A percentile compares a stretch with the other conserved stretches of the same genome.
Evolutionary conservation across 2,113 vertebrate genomes (phyloP).

Genomic region (Vulpes vulpes): DNA sequence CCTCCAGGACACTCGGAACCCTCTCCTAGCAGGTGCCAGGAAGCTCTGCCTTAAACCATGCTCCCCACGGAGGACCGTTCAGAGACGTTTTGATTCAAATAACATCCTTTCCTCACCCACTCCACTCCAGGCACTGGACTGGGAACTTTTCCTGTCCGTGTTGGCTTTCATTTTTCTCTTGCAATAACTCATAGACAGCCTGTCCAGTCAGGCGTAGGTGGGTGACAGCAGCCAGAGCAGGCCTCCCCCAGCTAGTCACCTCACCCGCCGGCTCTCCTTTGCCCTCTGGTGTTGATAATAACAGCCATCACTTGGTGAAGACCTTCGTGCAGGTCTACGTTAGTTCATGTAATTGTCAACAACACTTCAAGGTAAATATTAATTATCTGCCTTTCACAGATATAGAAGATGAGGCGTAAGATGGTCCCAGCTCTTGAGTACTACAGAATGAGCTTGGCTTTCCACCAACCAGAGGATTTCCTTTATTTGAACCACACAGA

Average conservation of each 20-base stretch:
- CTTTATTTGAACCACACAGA: neutral
- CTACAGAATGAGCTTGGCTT: neutral
- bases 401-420: neutral
- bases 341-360: neutral
- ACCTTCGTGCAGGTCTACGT: neutral
- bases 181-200: neutral
- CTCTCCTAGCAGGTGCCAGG: neutral
- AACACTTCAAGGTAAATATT: neutral
- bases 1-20: neutral
- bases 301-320: neutral
- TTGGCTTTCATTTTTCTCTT: neutral
- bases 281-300: neutral
- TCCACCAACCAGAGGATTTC: neutral
- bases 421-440: neutral
- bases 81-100: neutral
- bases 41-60: neutral
- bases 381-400: neutral
- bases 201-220: neutral
- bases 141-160: neutral
- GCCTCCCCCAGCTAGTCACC: neutral
- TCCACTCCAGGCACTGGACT: neutral
- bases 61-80: rapidly evolving
- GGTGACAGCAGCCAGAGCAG: neutral
- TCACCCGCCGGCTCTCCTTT: neutral
- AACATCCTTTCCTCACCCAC: neutral